Evolutionary conservation across 2,797 vertebrate genomes (phyloP), one percentile per base, ranked within the genome.

Genomic region (Dendrocincla fuliginosa): DNA sequence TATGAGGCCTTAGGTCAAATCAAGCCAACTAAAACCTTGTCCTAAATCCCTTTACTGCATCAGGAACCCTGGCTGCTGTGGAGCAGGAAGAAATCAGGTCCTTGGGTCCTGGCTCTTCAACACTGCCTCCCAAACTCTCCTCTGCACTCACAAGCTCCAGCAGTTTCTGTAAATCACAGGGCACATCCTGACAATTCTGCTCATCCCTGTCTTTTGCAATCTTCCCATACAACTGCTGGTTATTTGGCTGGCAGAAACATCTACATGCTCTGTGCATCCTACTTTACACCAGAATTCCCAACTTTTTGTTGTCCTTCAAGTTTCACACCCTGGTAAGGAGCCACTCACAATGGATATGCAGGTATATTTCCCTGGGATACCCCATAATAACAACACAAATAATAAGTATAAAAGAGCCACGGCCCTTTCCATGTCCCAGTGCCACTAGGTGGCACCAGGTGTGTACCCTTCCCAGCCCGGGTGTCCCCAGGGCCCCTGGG

Each of bases 361-460:
- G 42, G 7, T 12, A 4, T 5, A 16, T 33, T 76, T 15, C 33
- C 25, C 16, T 39, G 19, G 11, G 35, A 52, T 11, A 27, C 3
- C 5, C 15, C 19, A 13, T 32, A 30, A 17, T 14, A 53, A 41
- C 3, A 68, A 37, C 0, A 10, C 12, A 33, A 71, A 47, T 23
- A 59, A 27, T 4, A 64, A 50, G 20, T 7, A 16, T 9, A 1
- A 10, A 33, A 73, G 28, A 70, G 28, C 25, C 46, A 12, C 8
- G 2, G 79, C 15, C 27, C 35, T 75, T 74, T 47, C 28, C 23
- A 1, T 11, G 56, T 65, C 24, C 16, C 55, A 35, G 19, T 41
- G 59, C 95, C 96, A 94, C 95, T 96, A 97, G 96, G 90, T 96
- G 95, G 95, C 96, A 95, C 59, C 87, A 91, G 59, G 32, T 28